phyloP scores from a whole-genome alignment of 2,797 vertebrate species.

The Esox masquinongy region DNA sequence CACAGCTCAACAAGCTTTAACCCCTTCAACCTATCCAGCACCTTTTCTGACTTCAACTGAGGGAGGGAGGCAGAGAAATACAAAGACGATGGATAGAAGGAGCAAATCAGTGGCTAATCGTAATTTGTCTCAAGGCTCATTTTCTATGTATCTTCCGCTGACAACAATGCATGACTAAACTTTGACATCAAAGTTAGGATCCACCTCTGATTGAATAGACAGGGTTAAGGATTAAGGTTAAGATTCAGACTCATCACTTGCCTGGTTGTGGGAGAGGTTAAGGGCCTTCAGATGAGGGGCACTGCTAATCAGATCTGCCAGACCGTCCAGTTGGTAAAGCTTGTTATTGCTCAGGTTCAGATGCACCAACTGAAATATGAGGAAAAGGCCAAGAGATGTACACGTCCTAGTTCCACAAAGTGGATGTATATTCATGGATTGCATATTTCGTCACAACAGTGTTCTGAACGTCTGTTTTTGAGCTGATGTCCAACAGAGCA shows the following conservation, averaged over 20 bases:
- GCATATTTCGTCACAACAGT: not conserved
- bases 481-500: too few species aligned
- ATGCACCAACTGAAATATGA: conserved; percentile 72
- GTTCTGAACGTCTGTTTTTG: too few species aligned
- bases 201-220: not conserved
- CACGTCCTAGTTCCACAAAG: not conserved
- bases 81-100: not conserved
- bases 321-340: conserved; percentile 82
- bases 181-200: not conserved
- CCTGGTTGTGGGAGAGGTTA: conserved; percentile 88
- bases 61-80: not conserved
- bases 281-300: conserved; percentile 83
- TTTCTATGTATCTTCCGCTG: not conserved
- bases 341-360: conserved; percentile 88
- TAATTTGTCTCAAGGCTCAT: not conserved
- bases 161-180: not conserved
- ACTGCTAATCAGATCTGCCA: conserved; percentile 78
- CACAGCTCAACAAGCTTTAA: conserved; percentile 88
- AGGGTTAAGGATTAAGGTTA: not conserved
- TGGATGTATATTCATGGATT: not conserved
- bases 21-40: conserved; percentile 88
- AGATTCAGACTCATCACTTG: conserved; percentile 48
- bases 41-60: conserved; percentile 84
- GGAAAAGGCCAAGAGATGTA: not conserved
- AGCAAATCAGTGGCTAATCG: not conserved